A percentile compares a stretch with the other conserved stretches of the same genome.
phyloP scores from a whole-genome alignment of 2,797 vertebrate species.

The Peromyscus nudipes region DNA sequence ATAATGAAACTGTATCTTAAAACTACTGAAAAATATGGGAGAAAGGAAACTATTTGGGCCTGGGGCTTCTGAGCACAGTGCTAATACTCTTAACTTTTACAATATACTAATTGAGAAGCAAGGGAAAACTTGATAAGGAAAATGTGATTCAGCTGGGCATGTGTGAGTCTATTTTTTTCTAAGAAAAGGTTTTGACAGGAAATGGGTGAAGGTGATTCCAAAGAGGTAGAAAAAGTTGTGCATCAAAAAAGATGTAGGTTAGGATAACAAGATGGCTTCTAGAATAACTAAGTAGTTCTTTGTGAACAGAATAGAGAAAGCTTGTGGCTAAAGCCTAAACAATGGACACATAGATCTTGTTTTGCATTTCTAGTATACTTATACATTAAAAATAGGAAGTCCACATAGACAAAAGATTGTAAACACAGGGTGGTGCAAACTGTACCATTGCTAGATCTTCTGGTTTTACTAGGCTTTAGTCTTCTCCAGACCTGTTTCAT shows the following conservation, averaged over 20 bases:
- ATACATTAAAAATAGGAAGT: not conserved
- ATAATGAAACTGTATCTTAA: not conserved
- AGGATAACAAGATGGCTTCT: not conserved
- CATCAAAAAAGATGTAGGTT: not conserved
- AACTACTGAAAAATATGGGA: slow-evolving; percentile 11
- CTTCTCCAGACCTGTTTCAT: not conserved
- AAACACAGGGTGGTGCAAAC: not conserved
- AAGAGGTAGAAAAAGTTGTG: not conserved
- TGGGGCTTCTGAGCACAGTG: not conserved
- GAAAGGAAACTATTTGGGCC: not conserved
- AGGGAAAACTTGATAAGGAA: not conserved
- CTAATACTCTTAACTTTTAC: not conserved
- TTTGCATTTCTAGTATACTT: not conserved
- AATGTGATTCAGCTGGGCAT: not conserved
- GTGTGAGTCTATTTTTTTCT: not conserved
- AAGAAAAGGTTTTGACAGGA: not conserved
- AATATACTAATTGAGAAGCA: slow-evolving; percentile 41
- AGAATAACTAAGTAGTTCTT: not conserved
- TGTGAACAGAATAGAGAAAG: not conserved
- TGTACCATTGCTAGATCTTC: not conserved
- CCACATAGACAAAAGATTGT: not conserved
- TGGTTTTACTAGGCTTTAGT: not conserved
- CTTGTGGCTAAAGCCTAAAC: slow-evolving; percentile 7
- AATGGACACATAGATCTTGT: not conserved
- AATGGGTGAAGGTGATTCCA: not conserved